Conservation (phyloP, 2,888 invertebrate species). For the Cataglyphis albicans region DNA sequence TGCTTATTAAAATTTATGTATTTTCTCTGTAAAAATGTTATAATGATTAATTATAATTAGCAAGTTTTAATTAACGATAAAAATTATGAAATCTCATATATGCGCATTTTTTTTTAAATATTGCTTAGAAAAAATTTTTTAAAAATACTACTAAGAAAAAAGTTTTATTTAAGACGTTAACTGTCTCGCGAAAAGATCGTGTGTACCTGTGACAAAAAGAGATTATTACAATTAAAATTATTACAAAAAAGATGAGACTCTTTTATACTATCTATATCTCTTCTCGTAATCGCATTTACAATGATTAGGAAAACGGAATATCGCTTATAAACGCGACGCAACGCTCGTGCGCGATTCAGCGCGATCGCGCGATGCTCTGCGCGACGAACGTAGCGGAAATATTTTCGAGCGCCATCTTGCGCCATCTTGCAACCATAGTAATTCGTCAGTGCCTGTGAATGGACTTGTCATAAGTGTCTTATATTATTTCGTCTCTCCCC, state of each 20-base stretch:
- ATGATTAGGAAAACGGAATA: background rate
- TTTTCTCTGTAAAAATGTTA: background rate
- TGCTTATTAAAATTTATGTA: background rate
- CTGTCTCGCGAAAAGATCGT: background rate
- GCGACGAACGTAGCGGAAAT: conserved; percentile 67
- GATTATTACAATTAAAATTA: too few species aligned
- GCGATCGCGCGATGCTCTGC: conserved; percentile 21
- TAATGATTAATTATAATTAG: background rate
- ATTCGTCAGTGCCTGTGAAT: conserved; percentile 84
- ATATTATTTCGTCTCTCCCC: conserved; percentile 77
- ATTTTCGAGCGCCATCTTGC: conserved; percentile 81
- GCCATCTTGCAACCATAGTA: conserved; percentile 72
- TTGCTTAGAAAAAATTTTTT: background rate
- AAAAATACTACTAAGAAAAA: too few species aligned
- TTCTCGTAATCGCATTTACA: background rate
- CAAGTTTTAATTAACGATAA: background rate
- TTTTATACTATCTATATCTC: background rate
- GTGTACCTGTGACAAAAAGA: background rate
- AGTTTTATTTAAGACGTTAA: too few species aligned
- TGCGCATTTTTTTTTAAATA: background rate
- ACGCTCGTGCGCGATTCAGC: conserved; percentile 18
- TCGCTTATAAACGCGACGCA: background rate
- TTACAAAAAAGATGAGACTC: background rate
- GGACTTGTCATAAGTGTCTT: conserved; percentile 84
- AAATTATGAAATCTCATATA: background rate